A percentile compares a stretch with the other conserved stretches of the same genome.
Evolutionary conservation across 2,797 vertebrate genomes (phyloP).

Genomic region (Pogonophryne albipinna): DNA sequence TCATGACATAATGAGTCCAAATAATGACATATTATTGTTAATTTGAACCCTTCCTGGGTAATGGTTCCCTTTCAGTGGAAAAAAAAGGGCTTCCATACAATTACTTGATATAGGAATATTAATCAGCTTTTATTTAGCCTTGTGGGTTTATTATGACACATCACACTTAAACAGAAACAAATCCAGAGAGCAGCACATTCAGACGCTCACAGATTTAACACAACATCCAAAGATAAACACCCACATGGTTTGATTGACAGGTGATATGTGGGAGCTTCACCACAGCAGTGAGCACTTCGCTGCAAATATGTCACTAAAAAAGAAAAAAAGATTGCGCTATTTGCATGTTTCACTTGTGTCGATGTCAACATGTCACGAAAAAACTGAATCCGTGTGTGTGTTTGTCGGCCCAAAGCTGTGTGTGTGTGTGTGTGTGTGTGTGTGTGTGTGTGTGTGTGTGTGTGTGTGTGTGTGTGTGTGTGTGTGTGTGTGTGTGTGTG

Average conservation of each 20-base stretch:
- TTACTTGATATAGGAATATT: neutral
- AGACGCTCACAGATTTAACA: neutral
- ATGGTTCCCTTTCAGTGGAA: too few relatives aligned
- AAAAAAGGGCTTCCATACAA: too few relatives aligned
- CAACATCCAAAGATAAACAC: neutral
- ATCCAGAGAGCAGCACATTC: neutral
- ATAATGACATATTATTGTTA: too few relatives aligned
- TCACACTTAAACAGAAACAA: neutral
- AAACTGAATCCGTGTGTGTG: constrained; percentile 25
- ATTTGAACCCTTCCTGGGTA: too few relatives aligned
- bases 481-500: neutral
- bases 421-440: neutral
- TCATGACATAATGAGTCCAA: too few relatives aligned
- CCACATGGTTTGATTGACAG: constrained; percentile 50
- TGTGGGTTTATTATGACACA: neutral
- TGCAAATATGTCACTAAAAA: constrained; percentile 1
- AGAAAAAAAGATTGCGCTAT: neutral
- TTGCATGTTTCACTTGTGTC: constrained; percentile 22
- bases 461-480: neutral
- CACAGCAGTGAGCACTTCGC: constrained; percentile 26
- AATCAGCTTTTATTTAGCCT: neutral
- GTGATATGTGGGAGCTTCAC: constrained; percentile 40
- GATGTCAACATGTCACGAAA: constrained; percentile 32
- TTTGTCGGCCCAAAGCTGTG: too few relatives aligned
- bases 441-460: neutral